Conservation (phyloP, 2,113 vertebrate genomes). For the Microcebus murinus region DNA sequence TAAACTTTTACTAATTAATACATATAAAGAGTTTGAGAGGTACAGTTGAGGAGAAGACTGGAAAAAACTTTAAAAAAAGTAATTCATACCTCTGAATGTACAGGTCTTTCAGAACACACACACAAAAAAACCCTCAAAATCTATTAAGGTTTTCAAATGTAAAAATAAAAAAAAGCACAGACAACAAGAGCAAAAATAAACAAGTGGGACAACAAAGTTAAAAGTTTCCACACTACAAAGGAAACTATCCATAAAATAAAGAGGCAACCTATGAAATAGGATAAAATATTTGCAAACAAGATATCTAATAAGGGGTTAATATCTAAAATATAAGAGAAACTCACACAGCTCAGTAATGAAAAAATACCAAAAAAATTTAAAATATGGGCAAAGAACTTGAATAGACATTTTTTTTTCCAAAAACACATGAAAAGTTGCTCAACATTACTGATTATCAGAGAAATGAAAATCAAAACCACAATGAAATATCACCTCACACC, state of each 20-base stretch:
- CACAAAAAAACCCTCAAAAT: neutral
- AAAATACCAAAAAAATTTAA: neutral
- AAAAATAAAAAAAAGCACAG: neutral
- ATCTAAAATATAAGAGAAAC: neutral
- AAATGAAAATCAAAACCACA: neutral
- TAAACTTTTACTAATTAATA: slow-evolving; percentile 21
- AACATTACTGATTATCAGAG: neutral
- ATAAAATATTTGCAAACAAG: neutral
- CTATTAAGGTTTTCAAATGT: neutral
- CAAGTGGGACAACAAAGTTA: neutral
- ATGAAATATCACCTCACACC: neutral
- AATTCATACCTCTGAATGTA: neutral
- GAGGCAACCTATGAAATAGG: neutral
- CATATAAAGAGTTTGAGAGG: neutral
- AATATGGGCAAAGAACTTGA: neutral
- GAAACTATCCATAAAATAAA: neutral
- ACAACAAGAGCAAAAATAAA: neutral
- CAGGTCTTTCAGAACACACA: slow-evolving; percentile 5
- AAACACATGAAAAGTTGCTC: neutral
- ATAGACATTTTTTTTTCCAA: neutral
- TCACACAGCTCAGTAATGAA: neutral
- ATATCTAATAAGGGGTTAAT: neutral
- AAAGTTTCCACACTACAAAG: neutral
- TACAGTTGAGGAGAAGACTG: neutral
- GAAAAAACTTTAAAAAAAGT: neutral